Percentiles rank a stretch among this genome's conserved stretches.
Conservation (phyloP, 2,113 vertebrate species). For the Nannospalax galili region DNA sequence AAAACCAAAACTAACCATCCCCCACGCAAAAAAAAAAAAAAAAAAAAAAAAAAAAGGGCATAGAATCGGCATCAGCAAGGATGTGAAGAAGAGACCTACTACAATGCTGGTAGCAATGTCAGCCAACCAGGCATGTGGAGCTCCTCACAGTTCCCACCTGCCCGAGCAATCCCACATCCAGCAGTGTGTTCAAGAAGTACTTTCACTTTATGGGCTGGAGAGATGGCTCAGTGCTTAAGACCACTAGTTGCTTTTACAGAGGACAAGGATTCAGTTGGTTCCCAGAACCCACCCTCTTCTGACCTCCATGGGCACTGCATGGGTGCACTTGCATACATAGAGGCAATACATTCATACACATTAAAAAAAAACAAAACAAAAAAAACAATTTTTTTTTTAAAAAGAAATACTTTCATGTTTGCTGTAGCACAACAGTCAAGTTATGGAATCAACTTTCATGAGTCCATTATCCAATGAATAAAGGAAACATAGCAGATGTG, state of each 20-base stretch:
- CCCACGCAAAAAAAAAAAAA: not conserved
- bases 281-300: too few species aligned
- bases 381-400: too few species aligned
- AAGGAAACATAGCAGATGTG: too few species aligned
- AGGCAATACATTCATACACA: too few species aligned
- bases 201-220: too few species aligned
- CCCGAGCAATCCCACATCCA: not conserved
- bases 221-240: too few species aligned
- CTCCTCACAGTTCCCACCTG: not conserved
- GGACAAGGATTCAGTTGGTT: too few species aligned
- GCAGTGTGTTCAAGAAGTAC: not conserved
- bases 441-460: not conserved
- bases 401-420: not conserved
- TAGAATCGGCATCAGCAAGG: not conserved
- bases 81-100: not conserved
- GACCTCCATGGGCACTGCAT: too few species aligned
- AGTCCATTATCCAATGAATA: not conserved
- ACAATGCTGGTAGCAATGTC: not conserved
- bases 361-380: too few species aligned
- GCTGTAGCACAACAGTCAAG: not conserved
- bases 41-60: not conserved
- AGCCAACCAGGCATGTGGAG: not conserved
- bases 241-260: too few species aligned
- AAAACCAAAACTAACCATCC: not conserved
- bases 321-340: too few species aligned